A percentile compares a stretch with the other conserved stretches of the same genome.
These are phyloP conservation scores for Lutraria rhynchaena DNA, from an alignment of 1,140 invertebrate species.

Conservation along the genomic window DNA sequence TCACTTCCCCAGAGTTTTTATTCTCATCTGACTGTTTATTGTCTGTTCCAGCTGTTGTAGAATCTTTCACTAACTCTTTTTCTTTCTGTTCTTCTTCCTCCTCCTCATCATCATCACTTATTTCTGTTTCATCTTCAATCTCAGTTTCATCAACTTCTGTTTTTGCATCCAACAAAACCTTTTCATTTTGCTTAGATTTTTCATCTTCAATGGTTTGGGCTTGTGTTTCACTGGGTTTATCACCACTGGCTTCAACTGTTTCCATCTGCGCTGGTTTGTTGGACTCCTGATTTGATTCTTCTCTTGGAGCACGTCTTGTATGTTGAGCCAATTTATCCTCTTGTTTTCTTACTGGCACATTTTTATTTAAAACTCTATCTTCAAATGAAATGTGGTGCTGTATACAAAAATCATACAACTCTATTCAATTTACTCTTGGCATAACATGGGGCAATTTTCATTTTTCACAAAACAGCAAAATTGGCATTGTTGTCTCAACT, in stretches of 20 bases:
- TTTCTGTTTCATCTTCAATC: conserved; percentile 50
- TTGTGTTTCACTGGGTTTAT: not conserved
- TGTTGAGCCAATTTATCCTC: not conserved
- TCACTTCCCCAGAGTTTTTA: too few species aligned
- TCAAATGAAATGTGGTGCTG: conserved; percentile 48
- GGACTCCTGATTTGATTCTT: not conserved
- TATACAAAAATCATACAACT: not conserved
- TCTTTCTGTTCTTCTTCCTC: not conserved
- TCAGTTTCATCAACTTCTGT: conserved; percentile 58
- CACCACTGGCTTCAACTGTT: not conserved
- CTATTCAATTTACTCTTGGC: too few species aligned
- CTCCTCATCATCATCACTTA: too few species aligned
- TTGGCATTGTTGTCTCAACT: too few species aligned
- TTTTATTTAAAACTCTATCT: conserved; percentile 27
- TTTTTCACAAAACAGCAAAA: too few species aligned
- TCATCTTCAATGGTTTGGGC: not conserved
- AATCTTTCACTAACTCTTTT: not conserved
- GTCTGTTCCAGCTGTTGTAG: not conserved
- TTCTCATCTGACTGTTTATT: not conserved
- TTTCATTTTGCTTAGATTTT: too few species aligned
- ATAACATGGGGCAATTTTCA: too few species aligned
- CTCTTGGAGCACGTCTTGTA: not conserved
- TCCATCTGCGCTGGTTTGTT: not conserved
- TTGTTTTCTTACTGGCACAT: not conserved
- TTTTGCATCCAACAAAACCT: conserved; percentile 26